Percentiles rank a stretch among this genome's conserved stretches.
phyloP scores from a whole-genome alignment of 2,888 invertebrate genomes.

The Drosophila yooni region DNA sequence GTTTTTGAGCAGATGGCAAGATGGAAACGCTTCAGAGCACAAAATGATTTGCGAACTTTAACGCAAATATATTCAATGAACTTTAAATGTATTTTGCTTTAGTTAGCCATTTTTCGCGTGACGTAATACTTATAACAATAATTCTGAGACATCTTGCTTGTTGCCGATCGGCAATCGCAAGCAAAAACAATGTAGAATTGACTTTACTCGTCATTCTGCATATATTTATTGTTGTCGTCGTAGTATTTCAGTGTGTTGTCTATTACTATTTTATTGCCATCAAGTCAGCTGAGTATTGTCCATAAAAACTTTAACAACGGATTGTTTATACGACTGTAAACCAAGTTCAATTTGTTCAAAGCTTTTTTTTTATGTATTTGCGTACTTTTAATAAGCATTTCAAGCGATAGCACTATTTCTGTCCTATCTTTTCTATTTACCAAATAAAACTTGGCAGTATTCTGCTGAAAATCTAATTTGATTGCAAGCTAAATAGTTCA shows the following conservation, averaged over 20 bases:
- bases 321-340: conserved; percentile 27
- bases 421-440: neutral
- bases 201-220: neutral
- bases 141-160: neutral
- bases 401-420: conserved; percentile 5
- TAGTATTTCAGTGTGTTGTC: conserved; percentile 4
- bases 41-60: neutral
- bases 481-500: conserved; percentile 46
- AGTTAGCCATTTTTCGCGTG: neutral
- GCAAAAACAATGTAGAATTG: neutral
- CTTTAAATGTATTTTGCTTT: neutral
- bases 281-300: conserved; percentile 16
- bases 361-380: conserved; percentile 35
- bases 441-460: conserved; percentile 41
- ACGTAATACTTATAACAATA: neutral
- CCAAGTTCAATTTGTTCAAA: conserved; percentile 25
- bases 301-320: conserved; percentile 31
- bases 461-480: conserved; percentile 52
- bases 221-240: neutral
- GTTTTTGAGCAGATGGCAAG: neutral
- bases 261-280: conserved; percentile 13
- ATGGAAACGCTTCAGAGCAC: neutral
- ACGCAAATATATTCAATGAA: neutral
- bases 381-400: conserved; percentile 50
- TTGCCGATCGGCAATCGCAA: neutral